A percentile compares a stretch with the other conserved stretches of the same genome.
Evolutionary conservation across 2,797 vertebrate genomes (phyloP).

Genomic region (Enteromius afrohamiltoni): DNA sequence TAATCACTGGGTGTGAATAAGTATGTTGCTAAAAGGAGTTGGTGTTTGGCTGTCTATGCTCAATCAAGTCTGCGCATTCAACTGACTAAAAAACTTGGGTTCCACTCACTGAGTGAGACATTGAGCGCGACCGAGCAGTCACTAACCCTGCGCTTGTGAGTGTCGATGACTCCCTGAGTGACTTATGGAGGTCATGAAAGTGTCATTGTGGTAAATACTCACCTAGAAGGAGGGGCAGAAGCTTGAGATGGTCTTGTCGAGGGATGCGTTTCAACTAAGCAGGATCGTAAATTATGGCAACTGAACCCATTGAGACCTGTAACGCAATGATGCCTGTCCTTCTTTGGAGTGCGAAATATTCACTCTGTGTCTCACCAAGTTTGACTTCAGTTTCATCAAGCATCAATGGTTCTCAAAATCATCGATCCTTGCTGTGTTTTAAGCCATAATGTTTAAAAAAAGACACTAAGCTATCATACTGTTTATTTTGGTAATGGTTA

Average conservation of each 20-base stretch:
- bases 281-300: slow-evolving; percentile 20
- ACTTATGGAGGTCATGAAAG: slow-evolving; percentile 47
- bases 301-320: neutral
- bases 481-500: neutral
- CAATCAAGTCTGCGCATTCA: slow-evolving; percentile 52
- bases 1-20: slow-evolving; percentile 47
- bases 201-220: slow-evolving; percentile 48
- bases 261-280: slow-evolving; percentile 18
- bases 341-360: slow-evolving; percentile 4
- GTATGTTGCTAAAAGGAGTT: slow-evolving; percentile 33
- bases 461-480: neutral
- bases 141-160: slow-evolving; percentile 19
- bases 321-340: neutral
- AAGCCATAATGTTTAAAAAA: neutral
- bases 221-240: slow-evolving; percentile 40
- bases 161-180: slow-evolving; percentile 41
- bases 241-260: slow-evolving; percentile 35
- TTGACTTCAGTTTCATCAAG: neutral
- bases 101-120: slow-evolving; percentile 41
- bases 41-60: slow-evolving; percentile 40
- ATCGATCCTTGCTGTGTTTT: neutral
- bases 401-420: neutral
- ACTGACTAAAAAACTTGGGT: slow-evolving; percentile 50
- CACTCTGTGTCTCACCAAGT: neutral
- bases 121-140: slow-evolving; percentile 39